These are phyloP conservation scores for Philopotamus ludificatus DNA, from an alignment of 1,140 invertebrate species.

Conservation along the genomic window DNA sequence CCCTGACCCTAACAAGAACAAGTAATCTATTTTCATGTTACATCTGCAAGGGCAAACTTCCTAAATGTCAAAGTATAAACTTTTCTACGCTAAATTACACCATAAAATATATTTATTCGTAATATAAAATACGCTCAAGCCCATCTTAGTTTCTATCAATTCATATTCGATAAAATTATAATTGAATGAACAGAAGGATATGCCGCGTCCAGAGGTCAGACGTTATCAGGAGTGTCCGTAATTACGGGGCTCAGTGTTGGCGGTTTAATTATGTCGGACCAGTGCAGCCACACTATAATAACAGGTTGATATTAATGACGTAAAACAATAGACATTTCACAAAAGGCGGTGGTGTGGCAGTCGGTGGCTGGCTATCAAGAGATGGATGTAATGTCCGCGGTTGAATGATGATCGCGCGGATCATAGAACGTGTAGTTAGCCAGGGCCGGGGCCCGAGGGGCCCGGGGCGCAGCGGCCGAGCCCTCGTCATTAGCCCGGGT, in stretches of 20 bases:
- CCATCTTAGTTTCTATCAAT: neutral
- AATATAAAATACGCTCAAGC: too few relatives aligned
- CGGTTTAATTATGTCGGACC: neutral
- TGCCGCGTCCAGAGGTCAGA: neutral
- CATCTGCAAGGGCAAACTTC: conserved; percentile 5
- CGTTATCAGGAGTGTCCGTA: neutral
- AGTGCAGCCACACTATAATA: conserved; percentile 4
- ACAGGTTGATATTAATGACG: conserved; percentile 23
- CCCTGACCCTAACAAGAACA: conserved; percentile 1
- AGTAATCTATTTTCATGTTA: conserved; percentile 14
- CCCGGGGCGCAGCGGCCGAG: neutral
- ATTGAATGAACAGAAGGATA: neutral
- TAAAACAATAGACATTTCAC: conserved; percentile 18
- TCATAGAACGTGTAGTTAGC: conserved; percentile 16
- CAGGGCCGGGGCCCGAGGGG: conserved; percentile 3
- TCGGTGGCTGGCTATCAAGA: too few relatives aligned
- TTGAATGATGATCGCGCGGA: conserved; percentile 28
- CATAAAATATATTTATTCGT: too few relatives aligned
- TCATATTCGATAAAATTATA: neutral
- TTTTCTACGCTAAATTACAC: too few relatives aligned
- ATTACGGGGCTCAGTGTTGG: neutral
- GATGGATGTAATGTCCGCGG: conserved; percentile 18
- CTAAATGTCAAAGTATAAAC: too few relatives aligned
- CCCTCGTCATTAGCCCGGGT: conserved; percentile 11
- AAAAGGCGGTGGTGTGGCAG: conserved; percentile 9